Conservation (phyloP, 92 coral and sea anemone genomes). For the Palythoa grandis region DNA sequence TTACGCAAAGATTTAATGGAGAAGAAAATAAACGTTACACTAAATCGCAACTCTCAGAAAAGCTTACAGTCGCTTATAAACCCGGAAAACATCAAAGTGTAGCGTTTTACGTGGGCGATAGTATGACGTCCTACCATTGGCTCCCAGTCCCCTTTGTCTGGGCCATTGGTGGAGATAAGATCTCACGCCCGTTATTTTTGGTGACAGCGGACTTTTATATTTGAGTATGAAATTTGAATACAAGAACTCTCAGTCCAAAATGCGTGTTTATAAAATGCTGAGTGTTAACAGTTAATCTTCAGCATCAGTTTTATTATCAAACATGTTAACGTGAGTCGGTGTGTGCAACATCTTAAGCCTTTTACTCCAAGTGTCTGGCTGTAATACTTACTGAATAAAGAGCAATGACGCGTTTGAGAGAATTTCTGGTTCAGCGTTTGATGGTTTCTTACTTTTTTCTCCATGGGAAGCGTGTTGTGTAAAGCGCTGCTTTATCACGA, state of each 20-base stretch:
- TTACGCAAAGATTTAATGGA: constrained; percentile 91
- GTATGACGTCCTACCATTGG: not conserved
- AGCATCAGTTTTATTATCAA: not conserved
- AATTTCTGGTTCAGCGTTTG: too few relatives aligned
- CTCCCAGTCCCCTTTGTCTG: not conserved
- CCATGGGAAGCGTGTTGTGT: too few relatives aligned
- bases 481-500: too few relatives aligned
- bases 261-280: not conserved
- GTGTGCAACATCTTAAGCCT: not conserved
- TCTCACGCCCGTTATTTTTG: not conserved
- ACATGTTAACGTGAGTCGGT: not conserved
- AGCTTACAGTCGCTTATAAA: constrained; percentile 66
- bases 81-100: constrained; percentile 81
- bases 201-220: not conserved
- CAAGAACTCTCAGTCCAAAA: not conserved
- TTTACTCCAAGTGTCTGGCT: not conserved
- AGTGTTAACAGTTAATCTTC: not conserved
- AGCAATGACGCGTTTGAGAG: not conserved
- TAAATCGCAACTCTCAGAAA: constrained; percentile 80
- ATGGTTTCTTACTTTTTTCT: too few relatives aligned
- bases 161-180: not conserved
- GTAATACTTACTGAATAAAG: not conserved
- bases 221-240: not conserved
- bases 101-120: not conserved
- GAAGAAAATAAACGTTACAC: constrained; percentile 91